phyloP scores from a whole-genome alignment of 2,113 vertebrate species.

The Erythrocercus mccallii region DNA sequence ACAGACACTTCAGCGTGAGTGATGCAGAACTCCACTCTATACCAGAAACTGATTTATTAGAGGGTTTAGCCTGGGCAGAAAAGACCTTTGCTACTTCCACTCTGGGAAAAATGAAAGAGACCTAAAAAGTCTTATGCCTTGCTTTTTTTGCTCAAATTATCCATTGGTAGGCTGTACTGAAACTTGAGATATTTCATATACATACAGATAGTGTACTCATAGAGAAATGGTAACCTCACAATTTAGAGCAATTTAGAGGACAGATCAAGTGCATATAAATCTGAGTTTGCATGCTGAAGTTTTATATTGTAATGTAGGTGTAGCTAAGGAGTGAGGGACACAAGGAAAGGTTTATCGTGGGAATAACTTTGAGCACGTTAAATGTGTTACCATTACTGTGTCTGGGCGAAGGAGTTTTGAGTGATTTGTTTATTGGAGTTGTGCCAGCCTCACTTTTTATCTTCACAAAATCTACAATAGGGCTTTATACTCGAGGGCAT shows the following conservation, averaged over 20 bases:
- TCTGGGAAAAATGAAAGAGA: background rate
- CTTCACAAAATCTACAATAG: background rate
- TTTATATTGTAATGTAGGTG: background rate
- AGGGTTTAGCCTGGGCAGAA: background rate
- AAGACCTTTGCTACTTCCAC: background rate
- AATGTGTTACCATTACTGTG: background rate
- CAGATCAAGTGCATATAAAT: background rate
- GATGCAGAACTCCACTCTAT: background rate
- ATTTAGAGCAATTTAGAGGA: background rate
- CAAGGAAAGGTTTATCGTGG: background rate
- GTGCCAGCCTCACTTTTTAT: background rate
- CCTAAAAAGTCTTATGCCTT: background rate
- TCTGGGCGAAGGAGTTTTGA: background rate
- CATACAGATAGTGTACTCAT: background rate
- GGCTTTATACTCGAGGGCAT: background rate
- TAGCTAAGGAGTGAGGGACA: background rate
- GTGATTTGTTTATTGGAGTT: background rate
- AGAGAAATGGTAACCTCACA: background rate
- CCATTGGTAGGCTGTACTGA: background rate
- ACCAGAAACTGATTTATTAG: background rate
- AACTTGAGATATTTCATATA: background rate
- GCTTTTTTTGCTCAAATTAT: background rate
- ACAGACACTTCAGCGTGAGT: background rate
- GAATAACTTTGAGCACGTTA: background rate
- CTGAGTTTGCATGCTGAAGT: background rate